Conservation (phyloP, 2,797 vertebrate genomes). For the Onychomys arenicola region DNA sequence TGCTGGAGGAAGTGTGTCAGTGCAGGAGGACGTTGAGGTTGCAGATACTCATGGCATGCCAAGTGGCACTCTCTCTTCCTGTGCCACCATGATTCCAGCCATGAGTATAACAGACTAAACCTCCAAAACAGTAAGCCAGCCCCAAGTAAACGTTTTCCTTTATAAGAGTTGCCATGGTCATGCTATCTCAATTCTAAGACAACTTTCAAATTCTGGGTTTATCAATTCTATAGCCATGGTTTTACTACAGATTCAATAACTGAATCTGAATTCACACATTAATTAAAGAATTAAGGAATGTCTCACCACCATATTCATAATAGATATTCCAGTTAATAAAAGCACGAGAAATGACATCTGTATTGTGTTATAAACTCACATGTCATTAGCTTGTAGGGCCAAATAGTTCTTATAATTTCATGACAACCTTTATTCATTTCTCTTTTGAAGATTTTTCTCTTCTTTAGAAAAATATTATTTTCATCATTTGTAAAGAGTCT, state of each 20-base stretch:
- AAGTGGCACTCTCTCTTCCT: background rate
- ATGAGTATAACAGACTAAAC: background rate
- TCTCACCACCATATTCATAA: background rate
- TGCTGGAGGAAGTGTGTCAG: background rate
- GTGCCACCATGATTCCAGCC: background rate
- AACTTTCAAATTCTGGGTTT: background rate
- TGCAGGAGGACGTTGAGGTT: background rate
- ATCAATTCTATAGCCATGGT: background rate
- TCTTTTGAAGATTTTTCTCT: background rate
- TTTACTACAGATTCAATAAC: background rate
- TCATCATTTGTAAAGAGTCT: background rate
- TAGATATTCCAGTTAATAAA: background rate
- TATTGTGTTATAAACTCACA: background rate
- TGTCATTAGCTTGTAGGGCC: background rate
- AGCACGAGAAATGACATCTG: background rate
- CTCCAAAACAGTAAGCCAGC: background rate
- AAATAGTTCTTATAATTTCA: background rate
- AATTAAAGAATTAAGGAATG: background rate
- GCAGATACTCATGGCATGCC: background rate
- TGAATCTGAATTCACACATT: background rate
- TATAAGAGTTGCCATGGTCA: background rate
- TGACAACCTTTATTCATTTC: background rate
- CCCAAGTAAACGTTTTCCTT: background rate
- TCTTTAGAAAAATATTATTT: background rate
- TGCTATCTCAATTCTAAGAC: background rate